Conservation (phyloP, 2,113 vertebrate genomes). For the Limanda limanda region DNA sequence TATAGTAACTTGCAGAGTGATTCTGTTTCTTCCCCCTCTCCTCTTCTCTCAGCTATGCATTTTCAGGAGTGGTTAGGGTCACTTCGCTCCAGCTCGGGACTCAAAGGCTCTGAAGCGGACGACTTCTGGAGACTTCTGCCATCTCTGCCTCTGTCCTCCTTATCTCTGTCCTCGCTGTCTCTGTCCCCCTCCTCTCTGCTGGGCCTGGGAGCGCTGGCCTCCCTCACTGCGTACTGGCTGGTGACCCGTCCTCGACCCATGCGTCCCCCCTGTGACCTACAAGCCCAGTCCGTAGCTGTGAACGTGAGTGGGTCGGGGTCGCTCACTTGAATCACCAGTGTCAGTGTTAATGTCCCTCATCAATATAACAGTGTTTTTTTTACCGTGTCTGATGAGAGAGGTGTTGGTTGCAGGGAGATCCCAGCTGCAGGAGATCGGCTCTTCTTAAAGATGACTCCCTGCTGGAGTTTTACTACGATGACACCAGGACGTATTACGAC, state of each 20-base stretch:
- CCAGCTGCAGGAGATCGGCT: slow-evolving; percentile 80
- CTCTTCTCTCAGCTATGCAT: slow-evolving; percentile 77
- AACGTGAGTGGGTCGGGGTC: slow-evolving; percentile 60
- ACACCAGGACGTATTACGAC: slow-evolving; percentile 81
- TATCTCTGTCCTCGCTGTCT: slow-evolving; percentile 71
- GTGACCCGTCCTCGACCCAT: slow-evolving; percentile 81
- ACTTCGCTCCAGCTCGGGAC: slow-evolving; percentile 63
- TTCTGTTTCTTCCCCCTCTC: not conserved
- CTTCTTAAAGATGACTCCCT: slow-evolving; percentile 80
- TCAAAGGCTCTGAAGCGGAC: slow-evolving; percentile 66
- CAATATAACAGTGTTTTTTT: not conserved
- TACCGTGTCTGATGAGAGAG: not conserved
- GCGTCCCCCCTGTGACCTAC: slow-evolving; percentile 80
- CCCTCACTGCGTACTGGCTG: slow-evolving; percentile 84
- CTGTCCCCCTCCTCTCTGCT: slow-evolving; percentile 80
- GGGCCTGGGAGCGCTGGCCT: slow-evolving; percentile 82
- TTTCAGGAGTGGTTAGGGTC: slow-evolving; percentile 82
- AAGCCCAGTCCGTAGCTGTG: slow-evolving; percentile 80
- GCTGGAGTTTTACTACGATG: slow-evolving; percentile 83
- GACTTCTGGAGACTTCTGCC: slow-evolving; percentile 73
- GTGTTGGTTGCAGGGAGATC: slow-evolving; percentile 72
- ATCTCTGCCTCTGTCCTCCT: slow-evolving; percentile 62
- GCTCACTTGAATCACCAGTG: accelerated
- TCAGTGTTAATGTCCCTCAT: not conserved
- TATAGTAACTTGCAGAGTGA: not conserved